Evolutionary conservation across 1,140 invertebrate species (phyloP).

Genomic region (Cylas formicarius): DNA sequence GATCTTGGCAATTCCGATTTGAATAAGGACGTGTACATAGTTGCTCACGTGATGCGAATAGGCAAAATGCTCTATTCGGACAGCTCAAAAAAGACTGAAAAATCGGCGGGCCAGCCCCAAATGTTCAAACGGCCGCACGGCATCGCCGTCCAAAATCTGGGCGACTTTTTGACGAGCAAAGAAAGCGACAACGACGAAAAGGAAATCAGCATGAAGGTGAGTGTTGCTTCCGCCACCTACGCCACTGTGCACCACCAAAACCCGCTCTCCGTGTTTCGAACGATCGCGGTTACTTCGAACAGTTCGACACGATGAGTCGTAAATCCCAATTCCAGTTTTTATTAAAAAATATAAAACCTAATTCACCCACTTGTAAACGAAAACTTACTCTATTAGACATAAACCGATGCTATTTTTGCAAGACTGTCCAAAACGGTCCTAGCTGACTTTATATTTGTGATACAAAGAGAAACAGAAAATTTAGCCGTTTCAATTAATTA

Average conservation of each 20-base stretch:
- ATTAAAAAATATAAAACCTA: no score
- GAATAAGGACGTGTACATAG: slow-evolving; percentile 73
- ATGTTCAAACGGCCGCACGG: slow-evolving; percentile 72
- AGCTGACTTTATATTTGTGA: no score
- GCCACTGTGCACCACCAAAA: background rate
- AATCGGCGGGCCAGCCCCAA: slow-evolving; percentile 46
- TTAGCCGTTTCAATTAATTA: no score
- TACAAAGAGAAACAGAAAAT: no score
- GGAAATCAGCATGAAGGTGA: slow-evolving; percentile 52
- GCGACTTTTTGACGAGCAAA: slow-evolving; percentile 53
- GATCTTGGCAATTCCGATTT: slow-evolving; percentile 73
- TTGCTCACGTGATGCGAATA: slow-evolving; percentile 81
- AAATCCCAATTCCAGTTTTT: background rate
- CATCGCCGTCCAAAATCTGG: slow-evolving; percentile 67
- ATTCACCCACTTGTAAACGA: no score
- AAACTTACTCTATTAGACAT: no score
- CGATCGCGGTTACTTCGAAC: no score
- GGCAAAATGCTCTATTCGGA: slow-evolving; percentile 81
- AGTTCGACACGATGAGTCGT: background rate
- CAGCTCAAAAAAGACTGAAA: slow-evolving; percentile 59
- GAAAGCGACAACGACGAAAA: slow-evolving; percentile 59
- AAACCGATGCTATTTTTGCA: no score
- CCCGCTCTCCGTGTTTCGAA: no score
- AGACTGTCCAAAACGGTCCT: no score
- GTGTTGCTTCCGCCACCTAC: background rate